phyloP scores from a whole-genome alignment of 1,140 invertebrate genomes.

The Ceratosolen fusciceps region DNA sequence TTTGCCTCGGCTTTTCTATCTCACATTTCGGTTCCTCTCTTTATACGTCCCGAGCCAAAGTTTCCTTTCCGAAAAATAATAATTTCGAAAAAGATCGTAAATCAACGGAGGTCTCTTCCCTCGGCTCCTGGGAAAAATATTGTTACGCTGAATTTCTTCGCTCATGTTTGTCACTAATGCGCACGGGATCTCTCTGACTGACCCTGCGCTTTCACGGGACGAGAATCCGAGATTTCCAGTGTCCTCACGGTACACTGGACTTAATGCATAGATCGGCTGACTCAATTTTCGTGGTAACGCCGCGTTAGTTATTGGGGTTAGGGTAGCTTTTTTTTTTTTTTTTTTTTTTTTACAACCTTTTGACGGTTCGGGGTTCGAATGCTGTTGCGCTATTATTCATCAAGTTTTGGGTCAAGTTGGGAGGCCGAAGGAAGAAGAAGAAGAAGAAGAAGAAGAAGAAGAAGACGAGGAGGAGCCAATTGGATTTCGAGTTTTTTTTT shows the following conservation, averaged over 20 bases:
- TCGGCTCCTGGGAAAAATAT: slow-evolving; percentile 9
- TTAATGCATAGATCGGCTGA: slow-evolving; percentile 14
- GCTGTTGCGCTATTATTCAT: slow-evolving; percentile 16
- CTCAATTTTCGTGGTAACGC: slow-evolving; percentile 51
- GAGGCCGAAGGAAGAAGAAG: no score
- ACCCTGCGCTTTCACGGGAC: slow-evolving; percentile 10
- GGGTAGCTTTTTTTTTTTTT: slow-evolving; percentile 43
- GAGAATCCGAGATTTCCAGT: slow-evolving; percentile 29
- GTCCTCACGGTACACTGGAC: slow-evolving; percentile 12
- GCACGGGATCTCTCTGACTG: not conserved
- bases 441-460: no score
- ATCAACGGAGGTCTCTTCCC: not conserved
- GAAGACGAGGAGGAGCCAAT: no score
- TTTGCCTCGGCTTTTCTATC: not conserved
- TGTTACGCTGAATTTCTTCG: not conserved
- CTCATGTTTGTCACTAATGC: not conserved
- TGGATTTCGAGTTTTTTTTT: no score
- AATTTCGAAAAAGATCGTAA: slow-evolving; percentile 14
- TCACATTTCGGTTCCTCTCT: not conserved
- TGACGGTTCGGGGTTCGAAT: slow-evolving; percentile 45
- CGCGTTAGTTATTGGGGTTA: slow-evolving; percentile 25
- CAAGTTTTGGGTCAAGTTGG: slow-evolving; percentile 10
- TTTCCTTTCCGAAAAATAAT: slow-evolving; percentile 10
- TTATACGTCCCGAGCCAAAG: not conserved
- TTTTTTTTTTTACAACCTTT: slow-evolving; percentile 51